phyloP scores from a whole-genome alignment of 2,888 invertebrate species.

The Rhamphomyia laevipes region DNA sequence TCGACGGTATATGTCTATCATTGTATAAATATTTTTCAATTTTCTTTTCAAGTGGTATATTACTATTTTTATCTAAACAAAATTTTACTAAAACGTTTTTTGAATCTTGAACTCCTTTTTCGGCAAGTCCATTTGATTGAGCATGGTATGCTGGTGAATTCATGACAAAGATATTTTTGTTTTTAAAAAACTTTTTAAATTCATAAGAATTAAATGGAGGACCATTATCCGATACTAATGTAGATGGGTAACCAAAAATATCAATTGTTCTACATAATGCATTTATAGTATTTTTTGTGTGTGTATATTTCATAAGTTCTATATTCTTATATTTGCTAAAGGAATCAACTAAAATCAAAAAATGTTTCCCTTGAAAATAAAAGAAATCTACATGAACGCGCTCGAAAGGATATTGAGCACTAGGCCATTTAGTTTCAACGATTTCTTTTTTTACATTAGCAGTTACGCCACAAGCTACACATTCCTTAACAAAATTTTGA shows the following conservation, averaged over 20 bases:
- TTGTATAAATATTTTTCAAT: slow-evolving; percentile 1
- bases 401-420: slow-evolving; percentile 3
- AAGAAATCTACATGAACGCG: slow-evolving; percentile 8
- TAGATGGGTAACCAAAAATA: slow-evolving; percentile 1
- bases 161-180: slow-evolving; percentile 1
- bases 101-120: neutral
- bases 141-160: slow-evolving; percentile 3
- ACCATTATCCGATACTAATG: slow-evolving; percentile 2
- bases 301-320: neutral
- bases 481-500: slow-evolving; percentile 1
- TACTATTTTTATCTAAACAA: slow-evolving; percentile 2
- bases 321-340: slow-evolving; percentile 4
- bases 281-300: neutral
- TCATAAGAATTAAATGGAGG: slow-evolving; percentile 2
- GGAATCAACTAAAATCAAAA: slow-evolving; percentile 4
- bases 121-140: slow-evolving; percentile 3
- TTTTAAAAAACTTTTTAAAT: neutral
- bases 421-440: too few relatives aligned
- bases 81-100: slow-evolving; percentile 3
- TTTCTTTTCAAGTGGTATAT: neutral
- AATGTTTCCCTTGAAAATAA: slow-evolving; percentile 4
- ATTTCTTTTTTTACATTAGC: too few relatives aligned
- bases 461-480: slow-evolving; percentile 5
- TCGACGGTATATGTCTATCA: neutral
- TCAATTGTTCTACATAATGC: neutral